Evolutionary conservation across 2,113 vertebrate species (phyloP).

Genomic region (Lota lota): DNA sequence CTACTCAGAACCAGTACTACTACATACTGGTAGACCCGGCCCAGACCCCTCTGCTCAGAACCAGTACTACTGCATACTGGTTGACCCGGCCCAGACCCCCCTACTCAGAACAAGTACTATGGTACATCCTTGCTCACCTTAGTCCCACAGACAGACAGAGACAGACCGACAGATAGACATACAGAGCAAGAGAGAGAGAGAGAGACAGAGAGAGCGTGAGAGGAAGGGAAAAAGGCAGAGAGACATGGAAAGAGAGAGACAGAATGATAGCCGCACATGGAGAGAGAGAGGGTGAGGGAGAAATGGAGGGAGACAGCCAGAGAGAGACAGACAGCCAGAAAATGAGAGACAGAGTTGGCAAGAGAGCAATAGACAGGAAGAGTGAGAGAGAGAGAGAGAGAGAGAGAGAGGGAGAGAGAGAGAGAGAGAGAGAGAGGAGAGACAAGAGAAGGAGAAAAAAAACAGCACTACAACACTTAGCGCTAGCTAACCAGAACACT

Average conservation of each 20-base stretch:
- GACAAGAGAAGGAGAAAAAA: conserved; percentile 26
- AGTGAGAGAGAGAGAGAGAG: not conserved
- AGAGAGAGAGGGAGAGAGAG: conserved; percentile 8
- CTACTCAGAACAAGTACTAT: too few species aligned
- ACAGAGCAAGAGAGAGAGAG: not conserved
- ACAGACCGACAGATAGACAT: not conserved
- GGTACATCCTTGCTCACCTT: too few species aligned
- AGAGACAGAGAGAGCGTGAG: not conserved
- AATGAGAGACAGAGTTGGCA: conserved; percentile 23
- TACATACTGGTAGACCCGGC: too few species aligned
- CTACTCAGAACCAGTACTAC: too few species aligned
- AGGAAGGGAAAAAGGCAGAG: conserved; percentile 24
- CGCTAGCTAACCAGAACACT: conserved; percentile 53
- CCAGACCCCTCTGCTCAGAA: too few species aligned
- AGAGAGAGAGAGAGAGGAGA: conserved; percentile 6
- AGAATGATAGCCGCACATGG: not conserved
- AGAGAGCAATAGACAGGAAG: not conserved
- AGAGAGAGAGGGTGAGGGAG: conserved; percentile 6
- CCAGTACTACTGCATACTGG: too few species aligned
- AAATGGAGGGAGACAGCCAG: conserved; percentile 21
- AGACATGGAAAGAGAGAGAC: not conserved
- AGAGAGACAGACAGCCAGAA: conserved; percentile 33
- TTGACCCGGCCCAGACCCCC: too few species aligned
- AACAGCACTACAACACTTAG: conserved; percentile 49
- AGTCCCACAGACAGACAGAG: not conserved